Base-by-base conservation (phyloP, 2,113 vertebrate genomes). In the Callospermophilus lateralis region DNA sequence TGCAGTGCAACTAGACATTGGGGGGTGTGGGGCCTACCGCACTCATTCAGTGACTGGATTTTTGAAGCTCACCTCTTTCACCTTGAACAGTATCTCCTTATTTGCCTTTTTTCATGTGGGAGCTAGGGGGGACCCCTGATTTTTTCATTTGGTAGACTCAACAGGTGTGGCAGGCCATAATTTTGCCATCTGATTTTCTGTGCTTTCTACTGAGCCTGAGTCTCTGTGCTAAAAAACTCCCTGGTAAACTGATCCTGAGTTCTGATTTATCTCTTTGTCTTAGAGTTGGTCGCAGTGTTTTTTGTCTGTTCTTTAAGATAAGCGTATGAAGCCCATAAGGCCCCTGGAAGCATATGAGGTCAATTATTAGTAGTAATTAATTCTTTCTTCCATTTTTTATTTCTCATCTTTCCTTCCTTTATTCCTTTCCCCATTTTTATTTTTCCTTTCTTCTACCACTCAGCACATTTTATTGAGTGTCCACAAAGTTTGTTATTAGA, bases 21-120 rank as follows among this genome's bases (percentile, higher is more conserved):
- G 6, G 24, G 37, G 12, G 26, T 22, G 11, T 17, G 1, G 0
- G 24, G 19, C 30, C 8, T 3, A 4, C 30, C 39, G 0, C 10
- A 22, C 0, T 8, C 5, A n/a, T 34, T 81, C 22, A n/a, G 63
- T 26, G 2, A 39, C 16, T 39, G 15, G 1, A 6, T 53, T 70
- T 67, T 84, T 42, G 26, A 70, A 32, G 65, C 12, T 87, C 11
- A 45, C 30, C 28, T 70, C n/a, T 58, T 93, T 34, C 22, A 32
- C 6, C 42, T 68, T n/a, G 22, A 34, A 45, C 45, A 17, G 3
- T 51, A 3, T 70, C 17, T 73, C 42, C 32, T 83, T 9, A 0
- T 24, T 65, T 58, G 26, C 22, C 13, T 63, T 63, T n/a, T 65
- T 78, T 77, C 73, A 92, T 22, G 3, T 32, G 30, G 16, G 10